A percentile compares a stretch with the other conserved stretches of the same genome.
These are phyloP conservation scores for Myxocyprinus asiaticus DNA, from an alignment of 2,113 vertebrate genomes.

Conservation along the genomic window DNA sequence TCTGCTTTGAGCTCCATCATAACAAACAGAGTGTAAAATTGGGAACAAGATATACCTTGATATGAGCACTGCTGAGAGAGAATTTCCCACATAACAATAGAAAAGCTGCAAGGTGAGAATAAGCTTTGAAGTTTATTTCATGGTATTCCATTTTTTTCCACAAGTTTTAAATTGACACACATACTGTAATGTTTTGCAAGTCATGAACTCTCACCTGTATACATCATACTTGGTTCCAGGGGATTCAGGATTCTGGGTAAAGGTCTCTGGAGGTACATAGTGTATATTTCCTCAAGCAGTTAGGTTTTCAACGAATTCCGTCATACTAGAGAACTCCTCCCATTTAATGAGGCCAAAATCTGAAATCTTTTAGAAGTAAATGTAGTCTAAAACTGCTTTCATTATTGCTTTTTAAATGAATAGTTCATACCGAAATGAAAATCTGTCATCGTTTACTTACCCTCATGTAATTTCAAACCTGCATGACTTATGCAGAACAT, in stretches of 20 bases:
- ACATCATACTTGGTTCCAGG: slow-evolving; percentile 79
- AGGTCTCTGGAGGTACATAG: slow-evolving; percentile 83
- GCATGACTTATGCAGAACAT: too few relatives aligned
- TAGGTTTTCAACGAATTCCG: slow-evolving; percentile 76
- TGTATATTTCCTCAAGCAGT: slow-evolving; percentile 79
- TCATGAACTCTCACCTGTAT: slow-evolving; percentile 78
- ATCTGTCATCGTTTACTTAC: too few relatives aligned
- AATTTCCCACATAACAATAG: slow-evolving; percentile 87
- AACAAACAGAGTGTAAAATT: neutral
- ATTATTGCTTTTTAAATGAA: too few relatives aligned
- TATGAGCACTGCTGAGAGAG: slow-evolving; percentile 85
- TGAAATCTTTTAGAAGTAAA: slow-evolving; percentile 75
- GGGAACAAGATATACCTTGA: slow-evolving; percentile 70
- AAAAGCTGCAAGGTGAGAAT: slow-evolving; percentile 72
- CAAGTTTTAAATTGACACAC: neutral
- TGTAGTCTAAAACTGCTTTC: neutral
- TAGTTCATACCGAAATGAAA: too few relatives aligned
- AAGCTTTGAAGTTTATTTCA: slow-evolving; percentile 2
- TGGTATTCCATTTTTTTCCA: neutral
- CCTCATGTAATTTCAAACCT: too few relatives aligned
- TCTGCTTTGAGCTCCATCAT: neutral
- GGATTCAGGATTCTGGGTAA: slow-evolving; percentile 71
- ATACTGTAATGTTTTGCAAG: neutral
- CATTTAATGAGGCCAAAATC: slow-evolving; percentile 84
- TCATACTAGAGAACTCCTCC: slow-evolving; percentile 75